These are phyloP conservation scores for Chiloscyllium punctatum DNA, from an alignment of 2,797 vertebrate genomes.

Conservation along the genomic window DNA sequence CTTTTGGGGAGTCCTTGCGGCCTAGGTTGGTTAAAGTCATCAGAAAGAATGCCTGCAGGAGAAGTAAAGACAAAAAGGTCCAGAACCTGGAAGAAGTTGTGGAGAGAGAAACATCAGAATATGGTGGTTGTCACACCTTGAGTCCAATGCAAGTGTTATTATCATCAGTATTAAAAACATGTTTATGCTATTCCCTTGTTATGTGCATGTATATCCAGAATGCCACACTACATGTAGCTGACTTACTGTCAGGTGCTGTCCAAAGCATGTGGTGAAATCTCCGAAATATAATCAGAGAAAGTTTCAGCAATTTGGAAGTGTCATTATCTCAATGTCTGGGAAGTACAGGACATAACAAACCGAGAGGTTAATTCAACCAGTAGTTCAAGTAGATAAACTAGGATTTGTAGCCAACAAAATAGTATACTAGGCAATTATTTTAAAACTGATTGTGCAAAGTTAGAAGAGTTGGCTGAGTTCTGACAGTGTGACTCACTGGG, in stretches of 20 bases:
- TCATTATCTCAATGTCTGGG: background rate
- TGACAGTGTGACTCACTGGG: background rate
- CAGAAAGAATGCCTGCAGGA: too few species aligned
- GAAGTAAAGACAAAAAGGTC: background rate
- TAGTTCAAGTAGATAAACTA: background rate
- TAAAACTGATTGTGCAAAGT: background rate
- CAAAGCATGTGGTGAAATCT: background rate
- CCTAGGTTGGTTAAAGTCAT: background rate
- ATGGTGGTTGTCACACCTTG: background rate
- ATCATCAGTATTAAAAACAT: background rate
- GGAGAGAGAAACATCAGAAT: background rate
- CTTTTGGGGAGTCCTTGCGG: too few species aligned
- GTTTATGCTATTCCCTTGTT: too few species aligned
- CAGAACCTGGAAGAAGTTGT: background rate
- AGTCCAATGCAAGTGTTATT: background rate
- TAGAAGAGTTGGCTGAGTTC: background rate
- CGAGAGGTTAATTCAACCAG: background rate
- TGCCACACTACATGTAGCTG: too few species aligned
- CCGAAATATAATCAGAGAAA: background rate
- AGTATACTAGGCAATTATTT: too few species aligned
- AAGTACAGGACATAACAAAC: background rate
- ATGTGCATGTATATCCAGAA: too few species aligned
- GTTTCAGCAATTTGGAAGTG: background rate
- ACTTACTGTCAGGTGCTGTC: background rate
- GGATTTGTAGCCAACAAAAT: background rate